A percentile compares a stretch with the other conserved stretches of the same genome.
Evolutionary conservation across 2,888 invertebrate genomes (phyloP).

Genomic region (Pachymerium ferrugineum): DNA sequence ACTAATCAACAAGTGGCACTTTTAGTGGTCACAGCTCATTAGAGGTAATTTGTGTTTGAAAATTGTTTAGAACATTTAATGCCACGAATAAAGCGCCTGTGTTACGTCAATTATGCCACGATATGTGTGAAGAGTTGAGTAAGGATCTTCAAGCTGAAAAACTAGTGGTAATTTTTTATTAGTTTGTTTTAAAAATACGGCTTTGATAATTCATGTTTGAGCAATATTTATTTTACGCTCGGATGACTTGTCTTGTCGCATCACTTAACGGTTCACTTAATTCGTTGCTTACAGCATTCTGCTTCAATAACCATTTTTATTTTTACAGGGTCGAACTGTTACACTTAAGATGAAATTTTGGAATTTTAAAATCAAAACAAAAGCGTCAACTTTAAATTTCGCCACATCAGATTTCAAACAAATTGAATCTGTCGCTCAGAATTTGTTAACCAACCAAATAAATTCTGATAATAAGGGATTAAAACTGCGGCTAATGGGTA

Average conservation of each 20-base stretch:
- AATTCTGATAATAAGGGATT: constrained; percentile 10
- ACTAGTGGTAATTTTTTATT: constrained; percentile 27
- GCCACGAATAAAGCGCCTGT: not conserved
- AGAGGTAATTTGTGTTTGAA: not conserved
- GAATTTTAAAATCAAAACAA: constrained; percentile 30
- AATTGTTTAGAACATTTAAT: constrained; percentile 26
- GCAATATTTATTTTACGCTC: too few species aligned
- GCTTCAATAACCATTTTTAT: not conserved
- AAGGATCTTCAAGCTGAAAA: constrained; percentile 29
- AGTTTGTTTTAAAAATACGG: too few species aligned
- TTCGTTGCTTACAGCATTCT: too few species aligned
- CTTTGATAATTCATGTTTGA: too few species aligned
- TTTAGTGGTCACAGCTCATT: too few species aligned
- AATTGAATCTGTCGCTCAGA: constrained; percentile 10
- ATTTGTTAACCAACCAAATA: constrained; percentile 31
- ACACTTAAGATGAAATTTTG: constrained; percentile 31
- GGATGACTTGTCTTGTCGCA: too few species aligned
- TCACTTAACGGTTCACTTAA: too few species aligned
- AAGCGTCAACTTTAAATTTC: constrained; percentile 25
- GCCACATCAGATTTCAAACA: not conserved
- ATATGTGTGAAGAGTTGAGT: constrained; percentile 28
- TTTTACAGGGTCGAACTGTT: constrained; percentile 32
- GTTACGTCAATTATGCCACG: constrained; percentile 27
- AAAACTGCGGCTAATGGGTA: constrained; percentile 31
- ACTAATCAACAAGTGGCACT: too few species aligned